Evolutionary conservation across 2,888 invertebrate species (phyloP).

Genomic region (Omphaloscelis lunosa): DNA sequence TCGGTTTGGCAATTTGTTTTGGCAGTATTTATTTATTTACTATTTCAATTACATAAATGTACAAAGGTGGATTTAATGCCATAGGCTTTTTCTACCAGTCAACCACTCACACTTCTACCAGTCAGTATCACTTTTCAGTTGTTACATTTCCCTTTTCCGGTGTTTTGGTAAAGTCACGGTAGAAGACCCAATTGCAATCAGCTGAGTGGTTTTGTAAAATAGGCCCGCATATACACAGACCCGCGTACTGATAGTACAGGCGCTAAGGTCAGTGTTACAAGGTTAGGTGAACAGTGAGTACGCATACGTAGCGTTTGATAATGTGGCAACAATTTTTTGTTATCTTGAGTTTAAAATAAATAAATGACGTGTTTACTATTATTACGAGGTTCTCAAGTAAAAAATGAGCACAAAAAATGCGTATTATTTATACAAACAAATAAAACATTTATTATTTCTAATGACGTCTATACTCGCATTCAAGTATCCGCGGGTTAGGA

Average conservation of each 20-base stretch:
- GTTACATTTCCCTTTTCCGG: constrained; percentile 10
- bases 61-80: not conserved
- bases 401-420: constrained; percentile 24
- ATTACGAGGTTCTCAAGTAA: constrained; percentile 22
- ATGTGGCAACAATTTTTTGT: constrained; percentile 33
- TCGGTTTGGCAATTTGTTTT: not conserved
- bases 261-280: constrained; percentile 60
- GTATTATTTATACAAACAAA: constrained; percentile 21
- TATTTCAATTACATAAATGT: not conserved
- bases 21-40: not conserved
- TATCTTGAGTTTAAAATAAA: constrained; percentile 38
- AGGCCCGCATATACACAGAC: constrained; percentile 32
- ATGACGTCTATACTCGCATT: constrained; percentile 26
- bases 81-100: not conserved
- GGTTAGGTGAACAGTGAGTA: constrained; percentile 50
- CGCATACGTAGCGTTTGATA: constrained; percentile 13
- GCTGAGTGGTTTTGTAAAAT: constrained; percentile 44
- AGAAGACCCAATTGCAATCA: constrained; percentile 42
- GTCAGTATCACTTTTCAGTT: not conserved
- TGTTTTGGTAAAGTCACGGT: constrained; percentile 21
- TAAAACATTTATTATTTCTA: constrained; percentile 41
- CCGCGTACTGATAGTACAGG: constrained; percentile 38
- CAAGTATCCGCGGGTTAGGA: constrained; percentile 17
- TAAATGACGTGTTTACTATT: constrained; percentile 32
- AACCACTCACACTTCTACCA: not conserved